Percentiles rank a stretch among this genome's conserved stretches.
phyloP scores from a whole-genome alignment of 23 tunicate species.

The Phallusia fumigata region DNA sequence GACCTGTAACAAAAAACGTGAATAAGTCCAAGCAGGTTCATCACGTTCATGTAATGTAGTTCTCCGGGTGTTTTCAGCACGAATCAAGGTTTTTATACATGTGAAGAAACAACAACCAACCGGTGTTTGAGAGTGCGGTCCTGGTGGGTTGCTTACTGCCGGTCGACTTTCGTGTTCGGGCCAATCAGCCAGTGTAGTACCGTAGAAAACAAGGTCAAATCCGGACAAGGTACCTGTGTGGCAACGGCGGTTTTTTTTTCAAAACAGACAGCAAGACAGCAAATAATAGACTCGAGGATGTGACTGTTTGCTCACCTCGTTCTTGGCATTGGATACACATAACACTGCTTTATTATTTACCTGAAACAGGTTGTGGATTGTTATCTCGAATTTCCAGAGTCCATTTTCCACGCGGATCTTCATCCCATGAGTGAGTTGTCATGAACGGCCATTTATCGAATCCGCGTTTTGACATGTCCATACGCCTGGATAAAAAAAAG shows the following conservation, averaged over 20 bases:
- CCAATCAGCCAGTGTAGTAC: constrained; percentile 65
- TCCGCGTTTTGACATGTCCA: constrained; percentile 37
- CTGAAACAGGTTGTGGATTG: constrained; percentile 18
- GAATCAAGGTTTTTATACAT: too few relatives aligned
- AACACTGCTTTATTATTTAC: not conserved
- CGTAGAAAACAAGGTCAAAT: constrained; percentile 60
- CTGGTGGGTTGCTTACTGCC: not conserved
- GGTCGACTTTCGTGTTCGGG: constrained; percentile 15
- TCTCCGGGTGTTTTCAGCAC: too few relatives aligned
- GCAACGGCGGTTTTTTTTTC: not conserved
- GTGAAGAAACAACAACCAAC: too few relatives aligned
- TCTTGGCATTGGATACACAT: too few relatives aligned
- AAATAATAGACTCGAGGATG: too few relatives aligned
- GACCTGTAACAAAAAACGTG: too few relatives aligned
- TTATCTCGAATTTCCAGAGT: constrained; percentile 44
- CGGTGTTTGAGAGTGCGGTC: not conserved
- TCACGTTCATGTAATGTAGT: too few relatives aligned
- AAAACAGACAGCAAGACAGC: too few relatives aligned
- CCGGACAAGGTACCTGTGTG: constrained; percentile 43
- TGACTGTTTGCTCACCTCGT: too few relatives aligned
- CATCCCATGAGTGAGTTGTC: constrained; percentile 97
- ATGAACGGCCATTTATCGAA: constrained; percentile 85
- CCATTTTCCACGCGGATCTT: constrained; percentile 87
- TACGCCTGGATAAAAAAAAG: constrained; percentile 26
- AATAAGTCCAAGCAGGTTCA: too few relatives aligned